Evolutionary conservation across 1,140 invertebrate species (phyloP), one percentile per base, ranked within the genome.

Genomic region (Grapholita molesta): DNA sequence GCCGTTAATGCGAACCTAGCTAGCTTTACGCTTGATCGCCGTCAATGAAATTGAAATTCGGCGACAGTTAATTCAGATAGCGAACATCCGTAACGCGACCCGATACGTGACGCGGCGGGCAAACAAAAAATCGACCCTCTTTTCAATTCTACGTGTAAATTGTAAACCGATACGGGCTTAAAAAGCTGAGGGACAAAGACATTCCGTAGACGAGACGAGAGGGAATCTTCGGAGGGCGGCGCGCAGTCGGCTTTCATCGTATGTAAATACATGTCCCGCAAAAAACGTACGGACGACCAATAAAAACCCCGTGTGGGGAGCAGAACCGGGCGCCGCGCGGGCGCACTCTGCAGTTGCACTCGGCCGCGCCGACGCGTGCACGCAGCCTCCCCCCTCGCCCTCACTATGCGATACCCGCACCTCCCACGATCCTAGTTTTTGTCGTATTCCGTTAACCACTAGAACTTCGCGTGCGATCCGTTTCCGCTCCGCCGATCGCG

Each of bases 251-350:
- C 82, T 90, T 84, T 84, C 84, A 76, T 83, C 86, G 86, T 85
- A 86, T 85, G 83, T 86, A 84, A 87, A 85, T 89, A 80, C 78
- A 78, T 85, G 77, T 77, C 74, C 78, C 70, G 88, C 80, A 88
- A 91, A 90, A 91, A 91, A 89, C 73, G 84, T 77, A 86, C 86
- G 86, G 88, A 82, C 86, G 79, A 77, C 88, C 86, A 90, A 91
- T 90, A 91, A 91, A 91, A 91, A 88, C 84, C 85, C 85, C 75
- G 86, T 78, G 76, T 87, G 84, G 85, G 82, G 86, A 88, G 85
- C 83, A 84, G 88, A 84, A 86, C 86, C 85, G 86, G 85, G 88
- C 78, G 80, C 66, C 82, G 78, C 85, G 86, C 85, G 86, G 82
- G 84, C 86, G 82, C 84, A 78, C 71, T 72, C 66, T 86, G 84